Evolutionary conservation across 2,888 invertebrate species (phyloP).

Genomic region (Heteropelma amictum): DNA sequence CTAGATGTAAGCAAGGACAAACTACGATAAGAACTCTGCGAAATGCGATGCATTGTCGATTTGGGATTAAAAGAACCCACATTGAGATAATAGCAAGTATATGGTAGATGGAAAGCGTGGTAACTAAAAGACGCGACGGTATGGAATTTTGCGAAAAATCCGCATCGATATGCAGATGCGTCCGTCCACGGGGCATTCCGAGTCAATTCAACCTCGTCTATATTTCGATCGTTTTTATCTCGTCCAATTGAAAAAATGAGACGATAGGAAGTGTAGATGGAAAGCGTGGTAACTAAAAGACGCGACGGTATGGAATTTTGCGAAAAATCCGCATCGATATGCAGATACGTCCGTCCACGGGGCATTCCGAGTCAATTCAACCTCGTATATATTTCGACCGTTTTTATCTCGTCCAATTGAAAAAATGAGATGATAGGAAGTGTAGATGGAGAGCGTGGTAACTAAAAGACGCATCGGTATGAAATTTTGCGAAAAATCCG

Average conservation of each 20-base stretch:
- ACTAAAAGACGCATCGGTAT: neutral
- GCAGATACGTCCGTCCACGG: no score
- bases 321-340: neutral
- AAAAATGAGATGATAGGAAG: neutral
- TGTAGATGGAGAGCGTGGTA: neutral
- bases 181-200: no score
- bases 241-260: no score
- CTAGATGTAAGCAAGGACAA: conserved; percentile 63
- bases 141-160: neutral
- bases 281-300: neutral
- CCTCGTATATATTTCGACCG: no score
- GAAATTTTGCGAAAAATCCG: conserved; percentile 1
- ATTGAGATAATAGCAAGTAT: neutral
- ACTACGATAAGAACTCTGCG: neutral
- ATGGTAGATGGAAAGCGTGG: neutral
- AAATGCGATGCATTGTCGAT: neutral
- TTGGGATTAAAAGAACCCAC: neutral
- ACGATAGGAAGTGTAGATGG: neutral
- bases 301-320: conserved; percentile 4
- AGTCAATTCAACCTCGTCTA: no score
- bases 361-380: no score
- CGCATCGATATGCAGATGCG: neutral
- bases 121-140: conserved; percentile 2
- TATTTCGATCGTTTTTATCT: no score
- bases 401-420: no score